Percentiles rank a stretch among this genome's conserved stretches.
Conservation (phyloP, 92 coral and sea anemone species). For the Palythoa grandiflora region DNA sequence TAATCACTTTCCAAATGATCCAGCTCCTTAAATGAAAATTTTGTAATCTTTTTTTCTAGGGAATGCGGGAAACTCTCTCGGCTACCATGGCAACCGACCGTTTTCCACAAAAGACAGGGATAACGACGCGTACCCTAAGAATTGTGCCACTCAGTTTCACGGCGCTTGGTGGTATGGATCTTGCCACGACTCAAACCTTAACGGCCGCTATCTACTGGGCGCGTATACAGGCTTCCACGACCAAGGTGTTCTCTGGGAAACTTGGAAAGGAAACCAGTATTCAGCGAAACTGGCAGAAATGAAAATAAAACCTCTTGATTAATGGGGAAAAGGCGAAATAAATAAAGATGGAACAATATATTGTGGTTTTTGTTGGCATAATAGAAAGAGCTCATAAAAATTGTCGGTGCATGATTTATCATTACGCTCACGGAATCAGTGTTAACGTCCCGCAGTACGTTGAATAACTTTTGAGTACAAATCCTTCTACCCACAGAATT, state of each 20-base stretch:
- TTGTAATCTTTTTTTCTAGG: background rate
- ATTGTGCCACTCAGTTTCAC: slow-evolving; percentile 11
- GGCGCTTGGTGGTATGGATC: slow-evolving; percentile 28
- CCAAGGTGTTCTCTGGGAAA: slow-evolving; percentile 12
- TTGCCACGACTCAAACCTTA: slow-evolving; percentile 11
- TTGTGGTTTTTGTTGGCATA: too few species aligned
- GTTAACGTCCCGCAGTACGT: too few species aligned
- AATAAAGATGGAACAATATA: too few species aligned
- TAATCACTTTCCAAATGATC: background rate
- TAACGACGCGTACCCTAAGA: slow-evolving; percentile 7
- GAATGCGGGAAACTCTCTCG: slow-evolving; percentile 22
- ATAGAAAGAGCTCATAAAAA: too few species aligned
- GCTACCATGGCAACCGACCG: slow-evolving; percentile 26
- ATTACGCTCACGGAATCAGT: too few species aligned
- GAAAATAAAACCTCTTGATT: slow-evolving; percentile 25
- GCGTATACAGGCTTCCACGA: background rate
- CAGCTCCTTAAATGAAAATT: background rate
- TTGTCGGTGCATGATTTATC: too few species aligned
- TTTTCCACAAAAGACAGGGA: slow-evolving; percentile 29
- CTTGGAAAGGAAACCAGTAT: slow-evolving; percentile 33
- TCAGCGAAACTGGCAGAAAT: slow-evolving; percentile 35
- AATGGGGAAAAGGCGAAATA: background rate
- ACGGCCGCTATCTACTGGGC: slow-evolving; percentile 31
- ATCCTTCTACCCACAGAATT: too few species aligned
- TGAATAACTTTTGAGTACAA: too few species aligned